These are phyloP conservation scores for Haliclona indistincta DNA, from an alignment of 37 sponge, comb jelly and placozoan genomes.

Conservation along the genomic window DNA sequence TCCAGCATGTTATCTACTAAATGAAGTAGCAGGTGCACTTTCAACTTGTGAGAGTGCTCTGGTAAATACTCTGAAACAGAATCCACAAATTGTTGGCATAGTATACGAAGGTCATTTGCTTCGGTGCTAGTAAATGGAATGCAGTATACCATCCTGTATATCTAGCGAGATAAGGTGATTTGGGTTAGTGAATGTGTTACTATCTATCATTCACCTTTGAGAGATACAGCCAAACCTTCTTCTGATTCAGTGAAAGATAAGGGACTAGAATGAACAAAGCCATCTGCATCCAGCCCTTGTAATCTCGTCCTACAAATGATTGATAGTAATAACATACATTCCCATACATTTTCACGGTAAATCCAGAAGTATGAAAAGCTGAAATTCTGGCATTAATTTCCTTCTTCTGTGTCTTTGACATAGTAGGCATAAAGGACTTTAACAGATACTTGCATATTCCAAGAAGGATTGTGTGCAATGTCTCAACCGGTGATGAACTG, in stretches of 20 bases:
- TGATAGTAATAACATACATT: constrained; percentile 17
- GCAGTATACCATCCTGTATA: too few species aligned
- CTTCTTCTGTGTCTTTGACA: constrained; percentile 8
- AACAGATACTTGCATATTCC: constrained; percentile 49
- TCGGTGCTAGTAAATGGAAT: too few species aligned
- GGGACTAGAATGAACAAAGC: constrained; percentile 32
- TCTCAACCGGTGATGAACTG: constrained; percentile 43
- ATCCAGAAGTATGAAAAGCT: constrained; percentile 33
- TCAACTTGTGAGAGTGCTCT: constrained; percentile 5
- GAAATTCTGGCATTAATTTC: constrained; percentile 22
- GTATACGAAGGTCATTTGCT: too few species aligned
- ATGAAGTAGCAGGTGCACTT: constrained; percentile 56
- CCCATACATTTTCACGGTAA: constrained; percentile 1
- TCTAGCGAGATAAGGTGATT: too few species aligned
- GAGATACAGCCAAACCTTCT: constrained; percentile 27
- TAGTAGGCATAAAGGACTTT: constrained; percentile 6
- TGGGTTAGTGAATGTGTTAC: too few species aligned
- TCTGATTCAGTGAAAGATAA: constrained; percentile 11
- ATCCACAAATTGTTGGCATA: constrained; percentile 27
- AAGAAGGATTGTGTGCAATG: constrained; percentile 44
- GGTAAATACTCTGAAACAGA: constrained; percentile 7
- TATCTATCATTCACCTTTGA: neutral
- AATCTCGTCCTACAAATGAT: constrained; percentile 49
- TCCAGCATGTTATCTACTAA: constrained; percentile 31
- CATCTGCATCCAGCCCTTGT: constrained; percentile 40